phyloP scores from a whole-genome alignment of 2,113 vertebrate species.

The Rana temporaria region DNA sequence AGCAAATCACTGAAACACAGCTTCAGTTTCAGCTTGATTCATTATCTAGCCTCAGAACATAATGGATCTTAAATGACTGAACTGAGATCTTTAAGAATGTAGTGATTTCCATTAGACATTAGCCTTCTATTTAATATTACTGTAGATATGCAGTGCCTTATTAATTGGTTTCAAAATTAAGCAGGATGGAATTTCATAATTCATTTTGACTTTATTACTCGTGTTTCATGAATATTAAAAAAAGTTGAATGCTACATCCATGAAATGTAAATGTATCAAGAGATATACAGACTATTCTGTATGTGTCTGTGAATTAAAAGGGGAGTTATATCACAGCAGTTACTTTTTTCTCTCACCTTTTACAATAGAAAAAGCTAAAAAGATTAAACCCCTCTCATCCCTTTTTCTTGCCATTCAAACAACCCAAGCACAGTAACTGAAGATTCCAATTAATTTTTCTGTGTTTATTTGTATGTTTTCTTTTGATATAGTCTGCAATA shows the following conservation, averaged over 20 bases:
- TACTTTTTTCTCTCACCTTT: too few relatives aligned
- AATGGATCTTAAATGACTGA: slow-evolving; percentile 30
- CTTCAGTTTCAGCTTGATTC: not conserved
- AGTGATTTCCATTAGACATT: slow-evolving; percentile 14
- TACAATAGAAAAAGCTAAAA: too few relatives aligned
- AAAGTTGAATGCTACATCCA: not conserved
- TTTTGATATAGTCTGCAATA: too few relatives aligned
- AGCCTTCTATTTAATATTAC: not conserved
- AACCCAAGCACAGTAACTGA: too few relatives aligned
- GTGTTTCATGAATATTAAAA: not conserved
- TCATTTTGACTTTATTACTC: not conserved
- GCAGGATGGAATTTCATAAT: slow-evolving; percentile 44
- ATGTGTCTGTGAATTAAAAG: too few relatives aligned
- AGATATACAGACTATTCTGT: too few relatives aligned
- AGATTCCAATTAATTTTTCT: too few relatives aligned
- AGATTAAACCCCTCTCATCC: too few relatives aligned
- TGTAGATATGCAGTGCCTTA: not conserved
- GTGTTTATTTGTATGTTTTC: too few relatives aligned
- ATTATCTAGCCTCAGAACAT: not conserved
- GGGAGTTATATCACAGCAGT: too few relatives aligned
- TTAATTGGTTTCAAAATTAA: not conserved
- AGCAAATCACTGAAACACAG: slow-evolving; percentile 16
- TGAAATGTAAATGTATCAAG: not conserved
- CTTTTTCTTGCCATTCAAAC: too few relatives aligned
- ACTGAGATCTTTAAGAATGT: slow-evolving; percentile 4